Evolutionary conservation across 2,888 invertebrate species (phyloP).

Genomic region (Mechanitis messenoides): DNA sequence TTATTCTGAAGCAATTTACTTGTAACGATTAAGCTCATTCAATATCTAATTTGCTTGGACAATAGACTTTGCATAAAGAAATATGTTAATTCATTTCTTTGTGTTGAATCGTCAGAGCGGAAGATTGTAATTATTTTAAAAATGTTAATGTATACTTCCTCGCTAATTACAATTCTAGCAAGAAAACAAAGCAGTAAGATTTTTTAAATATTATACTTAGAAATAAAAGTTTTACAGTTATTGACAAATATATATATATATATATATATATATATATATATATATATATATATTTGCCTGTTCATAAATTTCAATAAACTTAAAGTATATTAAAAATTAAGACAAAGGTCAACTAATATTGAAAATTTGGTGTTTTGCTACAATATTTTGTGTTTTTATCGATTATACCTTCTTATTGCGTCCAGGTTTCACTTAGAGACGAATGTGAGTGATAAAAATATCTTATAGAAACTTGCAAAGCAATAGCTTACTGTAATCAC

Average conservation of each 20-base stretch:
- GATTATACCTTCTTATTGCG: too few species aligned
- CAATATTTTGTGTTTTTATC: too few species aligned
- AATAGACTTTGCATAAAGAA: constrained; percentile 68
- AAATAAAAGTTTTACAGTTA: too few species aligned
- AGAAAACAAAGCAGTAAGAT: constrained; percentile 12
- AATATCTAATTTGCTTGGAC: constrained; percentile 68
- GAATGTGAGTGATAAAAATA: too few species aligned
- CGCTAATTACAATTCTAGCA: constrained; percentile 33
- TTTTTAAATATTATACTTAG: constrained; percentile 43
- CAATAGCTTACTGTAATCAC: neutral
- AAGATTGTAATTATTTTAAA: constrained; percentile 72
- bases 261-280: too few species aligned
- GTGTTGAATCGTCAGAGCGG: constrained; percentile 63
- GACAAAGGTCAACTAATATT: too few species aligned
- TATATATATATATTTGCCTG: too few species aligned
- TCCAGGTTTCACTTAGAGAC: too few species aligned
- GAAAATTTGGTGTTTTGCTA: too few species aligned
- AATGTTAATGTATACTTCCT: constrained; percentile 46
- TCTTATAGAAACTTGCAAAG: constrained; percentile 20
- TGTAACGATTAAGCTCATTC: constrained; percentile 57
- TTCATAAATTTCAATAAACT: too few species aligned
- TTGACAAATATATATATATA: too few species aligned
- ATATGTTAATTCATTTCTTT: constrained; percentile 71
- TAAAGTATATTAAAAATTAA: too few species aligned
- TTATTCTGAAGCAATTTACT: constrained; percentile 64